Evolutionary conservation across 2,888 invertebrate species (phyloP).

Genomic region (Drosophila paranaensis): DNA sequence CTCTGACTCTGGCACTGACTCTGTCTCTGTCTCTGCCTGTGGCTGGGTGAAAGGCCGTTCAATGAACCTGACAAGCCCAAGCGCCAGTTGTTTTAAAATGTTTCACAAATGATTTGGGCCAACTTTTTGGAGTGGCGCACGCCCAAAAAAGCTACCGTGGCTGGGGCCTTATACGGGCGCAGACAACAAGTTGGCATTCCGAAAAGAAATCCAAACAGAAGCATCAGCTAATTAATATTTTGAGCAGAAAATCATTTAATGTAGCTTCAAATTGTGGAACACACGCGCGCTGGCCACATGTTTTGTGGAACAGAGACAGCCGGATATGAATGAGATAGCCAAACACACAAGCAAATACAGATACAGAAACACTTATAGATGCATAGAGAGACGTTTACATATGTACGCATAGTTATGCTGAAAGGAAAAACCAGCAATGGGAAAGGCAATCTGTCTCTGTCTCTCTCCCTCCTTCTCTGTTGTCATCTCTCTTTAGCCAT

Average conservation of each 20-base stretch:
- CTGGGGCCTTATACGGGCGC: slow-evolving; percentile 12
- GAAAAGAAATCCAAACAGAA: slow-evolving; percentile 15
- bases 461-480: not conserved
- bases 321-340: slow-evolving; percentile 42
- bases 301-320: slow-evolving; percentile 26
- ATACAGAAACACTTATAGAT: slow-evolving; percentile 16
- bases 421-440: slow-evolving; percentile 60
- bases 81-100: slow-evolving; percentile 33
- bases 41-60: slow-evolving; percentile 69
- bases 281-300: slow-evolving; percentile 7
- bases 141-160: slow-evolving; percentile 5
- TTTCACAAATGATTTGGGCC: slow-evolving; percentile 46
- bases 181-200: slow-evolving; percentile 32
- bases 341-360: slow-evolving; percentile 14
- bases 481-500: slow-evolving; percentile 31
- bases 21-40: slow-evolving; percentile 11
- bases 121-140: slow-evolving; percentile 29
- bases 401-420: slow-evolving; percentile 36
- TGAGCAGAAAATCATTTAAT: slow-evolving; percentile 61
- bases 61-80: slow-evolving; percentile 56
- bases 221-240: slow-evolving; percentile 72
- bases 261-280: slow-evolving; percentile 64
- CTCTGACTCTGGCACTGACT: not conserved
- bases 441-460: slow-evolving; percentile 40
- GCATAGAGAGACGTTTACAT: slow-evolving; percentile 35